Evolutionary conservation across 2,113 vertebrate species (phyloP).

Genomic region (Copsychus sechellarum): DNA sequence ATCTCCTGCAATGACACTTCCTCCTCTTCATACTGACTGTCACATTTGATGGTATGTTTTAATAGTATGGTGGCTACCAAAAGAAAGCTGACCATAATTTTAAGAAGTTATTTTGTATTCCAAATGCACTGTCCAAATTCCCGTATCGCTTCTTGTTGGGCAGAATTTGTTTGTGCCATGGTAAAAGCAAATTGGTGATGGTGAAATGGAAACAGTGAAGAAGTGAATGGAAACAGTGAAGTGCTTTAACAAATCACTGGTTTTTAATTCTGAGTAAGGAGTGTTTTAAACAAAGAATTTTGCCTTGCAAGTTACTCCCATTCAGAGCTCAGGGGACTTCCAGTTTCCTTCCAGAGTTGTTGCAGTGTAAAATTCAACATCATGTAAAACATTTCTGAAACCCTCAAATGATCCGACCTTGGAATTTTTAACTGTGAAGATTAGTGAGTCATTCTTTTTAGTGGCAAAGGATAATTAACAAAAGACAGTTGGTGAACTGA

Average conservation of each 20-base stretch:
- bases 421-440: neutral
- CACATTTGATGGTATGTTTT: neutral
- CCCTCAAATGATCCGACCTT: neutral
- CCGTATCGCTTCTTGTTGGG: accelerated
- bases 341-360: neutral
- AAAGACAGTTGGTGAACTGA: neutral
- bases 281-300: neutral
- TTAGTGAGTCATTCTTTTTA: neutral
- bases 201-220: neutral
- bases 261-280: neutral
- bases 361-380: neutral
- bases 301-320: neutral
- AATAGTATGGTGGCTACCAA: neutral
- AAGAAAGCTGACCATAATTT: neutral
- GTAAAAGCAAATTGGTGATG: neutral
- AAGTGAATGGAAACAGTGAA: neutral
- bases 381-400: neutral
- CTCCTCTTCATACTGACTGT: neutral
- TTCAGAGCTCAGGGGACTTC: neutral
- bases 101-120: neutral
- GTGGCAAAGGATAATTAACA: neutral
- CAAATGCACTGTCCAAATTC: neutral
- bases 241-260: neutral
- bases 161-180: neutral
- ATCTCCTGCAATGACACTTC: neutral